Percentiles rank a stretch among this genome's conserved stretches.
Conservation (phyloP, 2,797 vertebrate genomes). For the Austrolebias charrua region DNA sequence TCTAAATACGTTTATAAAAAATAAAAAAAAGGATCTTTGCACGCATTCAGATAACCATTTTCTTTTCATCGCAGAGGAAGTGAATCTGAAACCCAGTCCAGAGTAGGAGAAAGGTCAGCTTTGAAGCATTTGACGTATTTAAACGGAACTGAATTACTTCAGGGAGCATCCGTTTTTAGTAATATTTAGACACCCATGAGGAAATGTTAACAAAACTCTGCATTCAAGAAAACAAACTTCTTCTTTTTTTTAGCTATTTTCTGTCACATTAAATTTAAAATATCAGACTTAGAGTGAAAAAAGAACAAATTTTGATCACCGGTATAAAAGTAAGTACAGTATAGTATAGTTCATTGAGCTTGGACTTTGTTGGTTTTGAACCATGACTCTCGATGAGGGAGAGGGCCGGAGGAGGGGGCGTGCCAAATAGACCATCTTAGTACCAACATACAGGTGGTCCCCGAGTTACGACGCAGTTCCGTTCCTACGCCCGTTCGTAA, state of each 20-base stretch:
- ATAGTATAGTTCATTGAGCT: too few relatives aligned
- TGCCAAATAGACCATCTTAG: too few relatives aligned
- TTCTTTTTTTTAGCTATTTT: neutral
- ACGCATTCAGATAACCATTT: conserved; percentile 40
- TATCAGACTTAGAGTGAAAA: too few relatives aligned
- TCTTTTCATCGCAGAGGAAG: conserved; percentile 54
- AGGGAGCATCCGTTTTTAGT: conserved; percentile 23
- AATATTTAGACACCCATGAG: conserved; percentile 6
- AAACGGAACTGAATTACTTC: conserved; percentile 32
- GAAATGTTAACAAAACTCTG: neutral
- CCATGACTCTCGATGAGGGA: too few relatives aligned
- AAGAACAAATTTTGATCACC: neutral
- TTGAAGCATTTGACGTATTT: conserved; percentile 32
- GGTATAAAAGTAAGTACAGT: neutral
- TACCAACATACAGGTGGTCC: too few relatives aligned
- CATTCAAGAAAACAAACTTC: neutral
- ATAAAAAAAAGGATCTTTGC: neutral
- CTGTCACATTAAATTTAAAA: too few relatives aligned
- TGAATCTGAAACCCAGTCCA: conserved; percentile 50
- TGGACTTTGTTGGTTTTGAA: too few relatives aligned
- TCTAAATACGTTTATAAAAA: neutral
- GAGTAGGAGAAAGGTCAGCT: conserved; percentile 37
- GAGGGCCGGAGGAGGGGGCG: too few relatives aligned
- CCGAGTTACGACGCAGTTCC: too few relatives aligned
- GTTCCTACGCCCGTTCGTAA: too few relatives aligned